A percentile compares a stretch with the other conserved stretches of the same genome.
These are phyloP conservation scores for Subacronicta megacephala DNA, from an alignment of 2,888 invertebrate species.

Conservation along the genomic window DNA sequence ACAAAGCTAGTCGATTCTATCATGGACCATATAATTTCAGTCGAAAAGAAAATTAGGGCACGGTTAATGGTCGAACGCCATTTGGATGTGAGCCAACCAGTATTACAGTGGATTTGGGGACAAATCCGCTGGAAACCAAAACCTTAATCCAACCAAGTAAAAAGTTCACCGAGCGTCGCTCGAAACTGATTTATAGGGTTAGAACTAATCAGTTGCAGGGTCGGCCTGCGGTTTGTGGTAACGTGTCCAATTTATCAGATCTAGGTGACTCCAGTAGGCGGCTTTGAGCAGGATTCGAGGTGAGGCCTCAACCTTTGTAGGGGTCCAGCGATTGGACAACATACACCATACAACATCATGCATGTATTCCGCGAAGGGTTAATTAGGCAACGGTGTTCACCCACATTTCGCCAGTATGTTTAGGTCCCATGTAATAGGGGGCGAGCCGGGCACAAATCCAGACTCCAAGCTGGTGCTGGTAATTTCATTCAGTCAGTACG, in stretches of 20 bases:
- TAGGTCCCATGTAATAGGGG: no score
- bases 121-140: slow-evolving; percentile 76
- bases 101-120: slow-evolving; percentile 69
- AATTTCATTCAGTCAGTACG: no score
- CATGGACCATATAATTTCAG: slow-evolving; percentile 73
- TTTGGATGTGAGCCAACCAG: slow-evolving; percentile 80
- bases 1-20: slow-evolving; percentile 61
- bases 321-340: no score
- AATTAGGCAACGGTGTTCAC: no score
- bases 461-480: no score
- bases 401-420: no score
- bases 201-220: slow-evolving; percentile 45
- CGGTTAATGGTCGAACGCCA: slow-evolving; percentile 73
- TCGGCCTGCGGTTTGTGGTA: slow-evolving; percentile 29
- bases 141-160: slow-evolving; percentile 66
- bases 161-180: slow-evolving; percentile 45
- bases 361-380: no score
- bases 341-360: no score
- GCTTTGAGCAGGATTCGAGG: no score
- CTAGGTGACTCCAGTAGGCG: no score
- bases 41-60: slow-evolving; percentile 79
- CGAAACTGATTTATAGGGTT: slow-evolving; percentile 46
- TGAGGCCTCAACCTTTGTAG: no score
- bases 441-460: no score
- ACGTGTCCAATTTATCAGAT: slow-evolving; percentile 50